Conservation (phyloP, 1,140 invertebrate genomes). For the Oreohelix idahoensis region DNA sequence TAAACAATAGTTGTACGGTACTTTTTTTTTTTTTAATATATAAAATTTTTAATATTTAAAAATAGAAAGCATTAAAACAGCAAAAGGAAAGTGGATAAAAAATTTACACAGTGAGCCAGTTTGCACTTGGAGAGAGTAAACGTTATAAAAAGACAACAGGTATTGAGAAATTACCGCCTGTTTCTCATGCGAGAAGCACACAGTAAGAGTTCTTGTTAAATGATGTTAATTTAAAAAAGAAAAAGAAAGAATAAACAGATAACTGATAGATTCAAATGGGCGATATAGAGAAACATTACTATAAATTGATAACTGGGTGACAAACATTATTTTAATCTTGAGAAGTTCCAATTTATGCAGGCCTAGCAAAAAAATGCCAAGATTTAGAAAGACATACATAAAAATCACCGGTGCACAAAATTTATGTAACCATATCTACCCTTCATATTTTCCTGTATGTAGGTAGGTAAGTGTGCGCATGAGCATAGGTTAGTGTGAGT, state of each 20-base stretch:
- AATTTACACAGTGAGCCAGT: slow-evolving; percentile 4
- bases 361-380: background rate
- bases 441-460: too few relatives aligned
- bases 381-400: too few relatives aligned
- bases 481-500: too few relatives aligned
- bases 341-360: background rate
- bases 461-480: too few relatives aligned
- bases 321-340: background rate
- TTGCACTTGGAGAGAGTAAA: background rate
- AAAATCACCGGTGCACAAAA: too few relatives aligned
- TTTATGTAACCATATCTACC: too few relatives aligned
- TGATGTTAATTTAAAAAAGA: background rate
- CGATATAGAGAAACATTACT: background rate
- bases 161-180: background rate
- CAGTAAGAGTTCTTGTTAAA: background rate
- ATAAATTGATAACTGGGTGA: background rate
- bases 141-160: background rate
- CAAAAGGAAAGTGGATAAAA: background rate
- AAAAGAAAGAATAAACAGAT: too few relatives aligned
- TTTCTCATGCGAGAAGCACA: background rate
- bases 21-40: background rate
- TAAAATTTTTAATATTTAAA: slow-evolving; percentile 14
- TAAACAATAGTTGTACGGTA: slow-evolving; percentile 37
- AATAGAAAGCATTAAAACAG: slow-evolving; percentile 18
- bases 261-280: background rate